These are phyloP conservation scores for Porites lobata DNA, from an alignment of 92 coral and sea anemone species.

Conservation along the genomic window DNA sequence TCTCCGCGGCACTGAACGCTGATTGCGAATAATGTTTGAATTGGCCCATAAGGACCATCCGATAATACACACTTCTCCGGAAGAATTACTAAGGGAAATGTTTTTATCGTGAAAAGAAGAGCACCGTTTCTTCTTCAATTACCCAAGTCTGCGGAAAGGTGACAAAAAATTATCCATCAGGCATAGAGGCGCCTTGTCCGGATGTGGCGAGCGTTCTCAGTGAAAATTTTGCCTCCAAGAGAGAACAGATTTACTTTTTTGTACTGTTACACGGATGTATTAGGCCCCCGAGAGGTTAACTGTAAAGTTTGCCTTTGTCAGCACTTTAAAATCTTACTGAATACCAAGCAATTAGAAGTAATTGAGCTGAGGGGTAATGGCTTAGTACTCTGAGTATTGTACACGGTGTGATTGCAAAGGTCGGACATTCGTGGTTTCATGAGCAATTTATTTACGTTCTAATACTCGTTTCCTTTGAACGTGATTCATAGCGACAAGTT, in stretches of 20 bases:
- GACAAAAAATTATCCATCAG: slow-evolving; percentile 39
- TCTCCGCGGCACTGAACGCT: slow-evolving; percentile 14
- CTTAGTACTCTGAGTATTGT: neutral
- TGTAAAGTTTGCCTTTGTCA: slow-evolving; percentile 6
- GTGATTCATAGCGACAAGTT: neutral
- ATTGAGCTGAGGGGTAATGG: neutral
- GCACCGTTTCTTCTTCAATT: slow-evolving; percentile 8
- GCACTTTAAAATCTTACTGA: slow-evolving; percentile 9
- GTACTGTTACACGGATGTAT: neutral
- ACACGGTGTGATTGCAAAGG: neutral
- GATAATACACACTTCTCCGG: slow-evolving; percentile 6
- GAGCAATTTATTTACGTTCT: slow-evolving; percentile 1
- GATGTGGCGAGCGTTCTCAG: slow-evolving; percentile 19
- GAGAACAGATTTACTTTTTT: neutral
- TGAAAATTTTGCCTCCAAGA: slow-evolving; percentile 25
- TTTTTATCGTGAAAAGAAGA: slow-evolving; percentile 8
- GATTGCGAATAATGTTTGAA: slow-evolving; percentile 34
- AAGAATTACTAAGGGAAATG: slow-evolving; percentile 23
- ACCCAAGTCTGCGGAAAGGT: slow-evolving; percentile 45
- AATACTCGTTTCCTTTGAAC: neutral
- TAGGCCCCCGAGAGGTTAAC: neutral
- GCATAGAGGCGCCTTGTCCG: slow-evolving; percentile 52
- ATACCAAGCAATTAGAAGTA: slow-evolving; percentile 5
- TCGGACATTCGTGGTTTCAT: slow-evolving; percentile 5
- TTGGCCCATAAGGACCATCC: neutral